These are phyloP conservation scores for Epinotia bilunana DNA, from an alignment of 2,888 invertebrate genomes.

Conservation along the genomic window DNA sequence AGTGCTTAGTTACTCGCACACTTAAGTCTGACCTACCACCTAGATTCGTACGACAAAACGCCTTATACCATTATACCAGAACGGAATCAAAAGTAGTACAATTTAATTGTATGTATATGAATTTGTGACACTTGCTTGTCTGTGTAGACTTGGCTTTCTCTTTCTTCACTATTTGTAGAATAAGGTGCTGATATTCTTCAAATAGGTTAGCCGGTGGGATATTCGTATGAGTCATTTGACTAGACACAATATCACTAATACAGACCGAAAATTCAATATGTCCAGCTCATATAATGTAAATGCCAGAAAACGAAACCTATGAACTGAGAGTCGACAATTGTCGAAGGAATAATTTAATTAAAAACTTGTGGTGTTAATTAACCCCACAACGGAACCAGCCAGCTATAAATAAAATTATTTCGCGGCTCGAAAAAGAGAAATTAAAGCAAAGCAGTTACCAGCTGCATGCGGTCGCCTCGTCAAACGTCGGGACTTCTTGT, in stretches of 20 bases:
- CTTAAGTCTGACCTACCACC: too few relatives aligned
- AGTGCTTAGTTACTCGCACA: too few relatives aligned
- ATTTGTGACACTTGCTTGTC: too few relatives aligned
- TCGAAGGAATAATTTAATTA: constrained; percentile 77
- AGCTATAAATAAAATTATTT: constrained; percentile 78
- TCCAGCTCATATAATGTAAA: not conserved
- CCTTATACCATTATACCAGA: too few relatives aligned
- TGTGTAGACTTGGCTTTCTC: too few relatives aligned
- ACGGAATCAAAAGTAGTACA: too few relatives aligned
- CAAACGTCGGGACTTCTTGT: constrained; percentile 46
- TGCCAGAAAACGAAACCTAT: constrained; percentile 1
- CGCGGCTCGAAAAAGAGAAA: constrained; percentile 54
- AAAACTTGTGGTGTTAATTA: constrained; percentile 68
- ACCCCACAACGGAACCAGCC: constrained; percentile 62
- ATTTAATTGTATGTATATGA: too few relatives aligned
- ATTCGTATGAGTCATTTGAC: not conserved
- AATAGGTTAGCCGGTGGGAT: not conserved
- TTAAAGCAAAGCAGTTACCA: constrained; percentile 34
- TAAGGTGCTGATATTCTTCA: not conserved
- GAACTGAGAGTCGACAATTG: constrained; percentile 61
- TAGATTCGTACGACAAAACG: too few relatives aligned
- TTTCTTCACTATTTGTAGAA: not conserved
- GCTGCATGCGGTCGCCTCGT: constrained; percentile 46
- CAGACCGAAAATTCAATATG: constrained; percentile 1
- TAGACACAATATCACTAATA: not conserved